Evolutionary conservation across 1,140 invertebrate species (phyloP).

Genomic region (Lepidurus apus): DNA sequence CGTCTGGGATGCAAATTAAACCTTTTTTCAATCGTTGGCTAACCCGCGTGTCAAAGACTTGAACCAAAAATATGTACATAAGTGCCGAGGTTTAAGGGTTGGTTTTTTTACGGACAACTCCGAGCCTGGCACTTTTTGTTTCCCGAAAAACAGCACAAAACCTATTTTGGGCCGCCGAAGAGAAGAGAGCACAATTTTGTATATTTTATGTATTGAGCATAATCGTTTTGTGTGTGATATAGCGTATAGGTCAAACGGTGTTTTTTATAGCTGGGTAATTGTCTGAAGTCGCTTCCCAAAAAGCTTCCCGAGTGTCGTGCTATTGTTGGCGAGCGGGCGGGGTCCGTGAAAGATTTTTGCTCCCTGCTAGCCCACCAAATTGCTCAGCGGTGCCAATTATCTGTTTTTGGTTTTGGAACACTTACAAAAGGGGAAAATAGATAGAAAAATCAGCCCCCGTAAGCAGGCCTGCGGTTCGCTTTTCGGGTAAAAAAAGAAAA

Average conservation of each 20-base stretch:
- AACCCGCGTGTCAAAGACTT: no score
- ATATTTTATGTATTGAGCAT: neutral
- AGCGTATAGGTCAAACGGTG: slow-evolving; percentile 2
- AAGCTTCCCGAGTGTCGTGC: slow-evolving; percentile 8
- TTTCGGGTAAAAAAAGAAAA: neutral
- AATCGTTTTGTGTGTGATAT: slow-evolving; percentile 1
- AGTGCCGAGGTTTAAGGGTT: neutral
- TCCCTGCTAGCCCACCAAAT: neutral
- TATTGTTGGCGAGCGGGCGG: slow-evolving; percentile 1
- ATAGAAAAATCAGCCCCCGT: neutral
- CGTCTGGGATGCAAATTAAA: no score
- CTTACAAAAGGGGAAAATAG: neutral
- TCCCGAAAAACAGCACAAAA: neutral
- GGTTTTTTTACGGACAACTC: neutral
- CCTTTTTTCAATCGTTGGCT: no score
- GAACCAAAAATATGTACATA: neutral
- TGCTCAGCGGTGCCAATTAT: neutral
- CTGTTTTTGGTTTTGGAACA: neutral
- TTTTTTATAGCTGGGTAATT: neutral
- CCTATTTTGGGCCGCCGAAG: neutral
- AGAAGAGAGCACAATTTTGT: no score
- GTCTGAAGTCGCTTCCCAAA: slow-evolving; percentile 1
- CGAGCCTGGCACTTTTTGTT: slow-evolving; percentile 21
- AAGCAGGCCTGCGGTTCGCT: neutral
- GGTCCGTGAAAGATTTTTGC: slow-evolving; percentile 17